Conservation (phyloP, 2,888 invertebrate genomes). For the Rhimphoctona megacephalus region DNA sequence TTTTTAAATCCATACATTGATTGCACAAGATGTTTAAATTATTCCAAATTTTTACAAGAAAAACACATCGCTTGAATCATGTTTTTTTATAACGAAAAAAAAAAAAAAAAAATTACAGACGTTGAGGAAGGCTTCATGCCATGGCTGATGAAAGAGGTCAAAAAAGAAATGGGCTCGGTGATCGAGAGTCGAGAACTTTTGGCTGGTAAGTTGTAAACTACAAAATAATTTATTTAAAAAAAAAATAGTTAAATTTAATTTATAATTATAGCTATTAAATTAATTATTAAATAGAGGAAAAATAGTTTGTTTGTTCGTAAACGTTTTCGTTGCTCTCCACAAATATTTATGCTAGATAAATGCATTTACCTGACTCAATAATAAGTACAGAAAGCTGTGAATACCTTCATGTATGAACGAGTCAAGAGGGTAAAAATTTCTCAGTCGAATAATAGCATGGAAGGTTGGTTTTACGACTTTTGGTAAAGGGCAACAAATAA, state of each 20-base stretch:
- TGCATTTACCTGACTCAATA: not conserved
- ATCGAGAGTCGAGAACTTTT: constrained; percentile 93
- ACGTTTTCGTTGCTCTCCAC: not conserved
- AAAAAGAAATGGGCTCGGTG: constrained; percentile 92
- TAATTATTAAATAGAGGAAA: too few relatives aligned
- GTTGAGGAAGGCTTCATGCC: constrained; percentile 94
- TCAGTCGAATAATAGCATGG: not conserved
- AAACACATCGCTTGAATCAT: not conserved
- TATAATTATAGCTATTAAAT: too few relatives aligned
- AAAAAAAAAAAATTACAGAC: constrained; percentile 84
- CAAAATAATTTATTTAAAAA: not conserved
- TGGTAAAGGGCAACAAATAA: constrained; percentile 17
- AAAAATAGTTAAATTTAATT: not conserved
- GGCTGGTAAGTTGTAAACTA: constrained; percentile 86
- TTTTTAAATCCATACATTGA: not conserved
- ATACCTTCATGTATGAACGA: not conserved
- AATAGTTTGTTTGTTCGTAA: not conserved
- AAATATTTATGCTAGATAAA: not conserved
- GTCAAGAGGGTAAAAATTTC: not conserved
- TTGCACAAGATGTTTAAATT: not conserved
- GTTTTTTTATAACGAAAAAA: not conserved
- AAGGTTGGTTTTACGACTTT: constrained; percentile 49
- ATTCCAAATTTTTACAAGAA: not conserved
- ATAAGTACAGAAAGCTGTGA: not conserved
- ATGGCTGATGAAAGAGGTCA: constrained; percentile 94